Conservation (phyloP, 1,140 invertebrate species). For the Aphelenchoides besseyi region DNA sequence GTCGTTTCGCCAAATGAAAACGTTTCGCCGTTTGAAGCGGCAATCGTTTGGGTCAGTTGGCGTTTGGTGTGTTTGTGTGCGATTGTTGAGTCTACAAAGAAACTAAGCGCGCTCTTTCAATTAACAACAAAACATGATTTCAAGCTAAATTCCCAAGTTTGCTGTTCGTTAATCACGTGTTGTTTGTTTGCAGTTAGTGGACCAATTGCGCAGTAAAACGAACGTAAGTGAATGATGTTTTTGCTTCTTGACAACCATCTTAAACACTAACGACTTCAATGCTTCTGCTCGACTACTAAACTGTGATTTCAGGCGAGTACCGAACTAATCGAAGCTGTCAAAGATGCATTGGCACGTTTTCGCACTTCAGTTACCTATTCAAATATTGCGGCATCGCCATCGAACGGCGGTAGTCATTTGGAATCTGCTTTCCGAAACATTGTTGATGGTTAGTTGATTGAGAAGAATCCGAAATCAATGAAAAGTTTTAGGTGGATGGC, state of each 20-base stretch:
- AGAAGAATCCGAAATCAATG: background rate
- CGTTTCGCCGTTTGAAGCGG: constrained; percentile 14
- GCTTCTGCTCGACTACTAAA: background rate
- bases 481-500: background rate
- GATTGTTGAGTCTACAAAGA: too few species aligned
- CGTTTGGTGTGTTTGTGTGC: background rate
- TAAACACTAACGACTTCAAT: too few species aligned
- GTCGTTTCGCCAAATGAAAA: constrained; percentile 10
- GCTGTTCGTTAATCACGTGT: background rate
- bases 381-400: background rate
- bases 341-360: constrained; percentile 13
- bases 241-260: too few species aligned
- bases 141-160: too few species aligned
- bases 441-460: background rate
- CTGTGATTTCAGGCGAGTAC: constrained; percentile 21
- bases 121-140: too few species aligned
- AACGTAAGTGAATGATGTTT: constrained; percentile 2
- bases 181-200: constrained; percentile 10
- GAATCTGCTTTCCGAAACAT: background rate
- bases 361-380: background rate
- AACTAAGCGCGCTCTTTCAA: too few species aligned
- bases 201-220: constrained; percentile 14
- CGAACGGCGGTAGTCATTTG: background rate
- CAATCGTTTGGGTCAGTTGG: constrained; percentile 17
- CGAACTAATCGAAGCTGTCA: constrained; percentile 19